These are phyloP conservation scores for Enteromius trimaculatus DNA, from an alignment of 2,797 vertebrate species.

Conservation along the genomic window DNA sequence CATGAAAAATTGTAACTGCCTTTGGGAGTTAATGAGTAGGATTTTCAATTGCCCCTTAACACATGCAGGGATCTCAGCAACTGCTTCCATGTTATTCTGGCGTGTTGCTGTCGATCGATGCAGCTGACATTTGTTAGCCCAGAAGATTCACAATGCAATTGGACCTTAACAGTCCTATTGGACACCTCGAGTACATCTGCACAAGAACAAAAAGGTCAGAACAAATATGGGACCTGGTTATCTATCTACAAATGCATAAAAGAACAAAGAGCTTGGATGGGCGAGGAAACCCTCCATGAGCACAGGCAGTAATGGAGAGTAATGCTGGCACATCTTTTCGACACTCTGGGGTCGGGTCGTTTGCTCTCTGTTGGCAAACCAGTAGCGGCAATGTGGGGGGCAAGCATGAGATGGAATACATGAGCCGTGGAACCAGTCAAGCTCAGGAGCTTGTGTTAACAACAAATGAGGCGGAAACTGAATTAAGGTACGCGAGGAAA, in stretches of 20 bases:
- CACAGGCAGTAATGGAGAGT: conserved; percentile 65
- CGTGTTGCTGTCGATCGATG: conserved; percentile 77
- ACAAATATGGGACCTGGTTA: conserved; percentile 76
- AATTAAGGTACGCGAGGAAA: conserved; percentile 31
- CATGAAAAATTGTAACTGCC: conserved; percentile 80
- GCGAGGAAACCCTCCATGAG: conserved; percentile 61
- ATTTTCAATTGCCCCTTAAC: conserved; percentile 75
- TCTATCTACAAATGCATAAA: conserved; percentile 76
- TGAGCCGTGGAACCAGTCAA: conserved; percentile 51
- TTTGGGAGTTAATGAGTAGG: conserved; percentile 82
- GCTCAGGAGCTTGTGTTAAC: conserved; percentile 50
- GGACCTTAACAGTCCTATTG: conserved; percentile 68
- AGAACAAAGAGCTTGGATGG: conserved; percentile 66
- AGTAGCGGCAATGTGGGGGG: conserved; percentile 45
- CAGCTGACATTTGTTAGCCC: conserved; percentile 77
- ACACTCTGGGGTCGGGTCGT: conserved; percentile 66
- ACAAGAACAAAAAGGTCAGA: conserved; percentile 71
- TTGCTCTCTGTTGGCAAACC: conserved; percentile 58
- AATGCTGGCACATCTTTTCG: conserved; percentile 51
- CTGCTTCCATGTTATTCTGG: conserved; percentile 75
- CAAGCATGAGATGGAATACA: conserved; percentile 52
- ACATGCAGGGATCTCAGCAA: conserved; percentile 68
- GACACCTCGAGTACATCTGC: conserved; percentile 65
- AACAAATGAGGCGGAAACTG: conserved; percentile 49
- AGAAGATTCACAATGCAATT: conserved; percentile 78